Evolutionary conservation across 2,888 invertebrate species (phyloP).

Genomic region (Apamea monoglypha): DNA sequence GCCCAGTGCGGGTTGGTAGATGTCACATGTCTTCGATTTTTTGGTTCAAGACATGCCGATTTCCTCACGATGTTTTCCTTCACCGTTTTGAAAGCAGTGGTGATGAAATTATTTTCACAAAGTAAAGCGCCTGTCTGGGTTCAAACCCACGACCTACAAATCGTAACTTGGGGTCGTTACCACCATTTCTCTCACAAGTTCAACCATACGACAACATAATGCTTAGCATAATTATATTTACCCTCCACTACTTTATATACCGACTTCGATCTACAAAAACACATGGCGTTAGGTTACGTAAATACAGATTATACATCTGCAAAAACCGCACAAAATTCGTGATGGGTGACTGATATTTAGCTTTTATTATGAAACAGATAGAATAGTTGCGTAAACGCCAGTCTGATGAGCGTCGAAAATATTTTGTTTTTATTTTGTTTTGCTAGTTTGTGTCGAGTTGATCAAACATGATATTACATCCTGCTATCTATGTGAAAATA

Average conservation of each 20-base stretch:
- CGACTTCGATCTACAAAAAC: conserved; percentile 11
- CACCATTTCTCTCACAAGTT: no score
- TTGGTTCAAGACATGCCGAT: no score
- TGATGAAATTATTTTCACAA: no score
- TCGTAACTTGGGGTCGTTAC: no score
- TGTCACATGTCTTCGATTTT: no score
- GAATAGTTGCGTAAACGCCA: neutral
- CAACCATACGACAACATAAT: no score
- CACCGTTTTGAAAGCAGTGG: no score
- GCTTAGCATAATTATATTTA: neutral
- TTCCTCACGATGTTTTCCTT: no score
- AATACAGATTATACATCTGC: conserved; percentile 54
- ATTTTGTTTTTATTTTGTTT: conserved; percentile 9
- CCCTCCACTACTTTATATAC: neutral
- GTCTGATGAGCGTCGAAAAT: neutral
- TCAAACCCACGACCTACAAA: no score
- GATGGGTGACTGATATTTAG: neutral
- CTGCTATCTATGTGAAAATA: neutral
- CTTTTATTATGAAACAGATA: neutral
- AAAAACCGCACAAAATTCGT: no score
- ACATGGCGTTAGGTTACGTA: conserved; percentile 17
- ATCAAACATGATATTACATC: conserved; percentile 15
- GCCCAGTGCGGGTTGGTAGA: no score
- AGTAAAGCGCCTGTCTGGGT: no score
- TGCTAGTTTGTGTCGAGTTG: conserved; percentile 10